Conservation (phyloP, 2,888 invertebrate species). For the Hirtodrosophila confusa region DNA sequence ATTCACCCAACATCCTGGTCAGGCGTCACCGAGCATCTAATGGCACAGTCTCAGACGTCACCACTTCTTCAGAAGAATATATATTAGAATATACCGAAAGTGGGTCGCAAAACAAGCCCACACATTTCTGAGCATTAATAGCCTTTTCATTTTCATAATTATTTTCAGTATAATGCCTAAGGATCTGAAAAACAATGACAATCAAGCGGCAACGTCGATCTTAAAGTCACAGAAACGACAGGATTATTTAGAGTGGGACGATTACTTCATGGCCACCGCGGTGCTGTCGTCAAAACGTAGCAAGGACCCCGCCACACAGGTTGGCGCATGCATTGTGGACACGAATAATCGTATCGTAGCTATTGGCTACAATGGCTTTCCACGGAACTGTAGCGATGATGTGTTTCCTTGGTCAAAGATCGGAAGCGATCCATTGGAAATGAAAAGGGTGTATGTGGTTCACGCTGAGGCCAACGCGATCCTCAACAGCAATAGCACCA, state of each 20-base stretch:
- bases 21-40: too few relatives aligned
- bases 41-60: too few relatives aligned
- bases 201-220: neutral
- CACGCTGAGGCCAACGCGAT: slow-evolving; percentile 99
- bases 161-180: slow-evolving; percentile 39
- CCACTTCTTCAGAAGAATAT: too few relatives aligned
- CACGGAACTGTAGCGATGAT: slow-evolving; percentile 94
- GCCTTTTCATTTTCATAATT: neutral
- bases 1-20: too few relatives aligned
- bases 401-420: slow-evolving; percentile 94
- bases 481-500: slow-evolving; percentile 92
- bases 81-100: too few relatives aligned
- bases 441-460: slow-evolving; percentile 95
- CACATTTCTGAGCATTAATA: neutral
- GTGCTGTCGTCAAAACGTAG: slow-evolving; percentile 95
- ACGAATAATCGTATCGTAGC: slow-evolving; percentile 93
- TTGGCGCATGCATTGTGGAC: slow-evolving; percentile 97
- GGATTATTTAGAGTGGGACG: slow-evolving; percentile 93
- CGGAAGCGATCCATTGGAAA: slow-evolving; percentile 86
- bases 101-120: too few relatives aligned
- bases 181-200: neutral
- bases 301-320: slow-evolving; percentile 97
- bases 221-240: slow-evolving; percentile 84
- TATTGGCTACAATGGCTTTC: slow-evolving; percentile 99
- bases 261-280: slow-evolving; percentile 98